Evolutionary conservation across 2,888 invertebrate genomes (phyloP).

Genomic region (Drosophila multiciliata): DNA sequence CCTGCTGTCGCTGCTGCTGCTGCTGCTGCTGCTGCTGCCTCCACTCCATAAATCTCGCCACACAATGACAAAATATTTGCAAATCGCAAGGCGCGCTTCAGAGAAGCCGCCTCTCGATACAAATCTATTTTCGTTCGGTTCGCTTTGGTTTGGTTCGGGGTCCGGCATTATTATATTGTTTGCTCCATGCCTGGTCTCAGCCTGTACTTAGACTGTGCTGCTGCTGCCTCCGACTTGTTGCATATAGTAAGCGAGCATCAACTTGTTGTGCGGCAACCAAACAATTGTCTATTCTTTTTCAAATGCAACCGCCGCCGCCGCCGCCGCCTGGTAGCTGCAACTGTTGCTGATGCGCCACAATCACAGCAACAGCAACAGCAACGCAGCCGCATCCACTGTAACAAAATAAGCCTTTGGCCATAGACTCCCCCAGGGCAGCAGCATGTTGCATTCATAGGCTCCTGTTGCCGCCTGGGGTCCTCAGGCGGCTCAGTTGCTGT

Average conservation of each 20-base stretch:
- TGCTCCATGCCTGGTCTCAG: slow-evolving; percentile 32
- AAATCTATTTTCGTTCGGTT: slow-evolving; percentile 79
- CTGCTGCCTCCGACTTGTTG: slow-evolving; percentile 17
- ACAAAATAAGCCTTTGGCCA: slow-evolving; percentile 44
- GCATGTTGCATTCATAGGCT: slow-evolving; percentile 30
- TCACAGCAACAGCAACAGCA: slow-evolving; percentile 32
- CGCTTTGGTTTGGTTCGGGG: slow-evolving; percentile 33
- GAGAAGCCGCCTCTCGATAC: slow-evolving; percentile 82
- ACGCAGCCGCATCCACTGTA: slow-evolving; percentile 9
- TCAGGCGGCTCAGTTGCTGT: slow-evolving; percentile 16
- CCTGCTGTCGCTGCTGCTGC: slow-evolving; percentile 40
- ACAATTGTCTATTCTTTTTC: slow-evolving; percentile 79
- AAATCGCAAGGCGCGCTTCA: slow-evolving; percentile 82
- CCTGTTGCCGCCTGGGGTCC: slow-evolving; percentile 44
- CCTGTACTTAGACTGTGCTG: slow-evolving; percentile 9
- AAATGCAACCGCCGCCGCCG: slow-evolving; percentile 71
- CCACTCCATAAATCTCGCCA: slow-evolving; percentile 83
- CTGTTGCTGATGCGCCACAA: slow-evolving; percentile 37
- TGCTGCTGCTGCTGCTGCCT: slow-evolving; percentile 53
- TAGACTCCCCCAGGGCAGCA: slow-evolving; percentile 75
- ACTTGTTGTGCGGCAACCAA: slow-evolving; percentile 74
- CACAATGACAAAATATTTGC: slow-evolving; percentile 84
- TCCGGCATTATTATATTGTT: slow-evolving; percentile 61
- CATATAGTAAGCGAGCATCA: slow-evolving; percentile 58
- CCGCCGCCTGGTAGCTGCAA: slow-evolving; percentile 67